A percentile compares a stretch with the other conserved stretches of the same genome.
phyloP scores from a whole-genome alignment of 2,113 vertebrate species.

The Charadrius vociferus region DNA sequence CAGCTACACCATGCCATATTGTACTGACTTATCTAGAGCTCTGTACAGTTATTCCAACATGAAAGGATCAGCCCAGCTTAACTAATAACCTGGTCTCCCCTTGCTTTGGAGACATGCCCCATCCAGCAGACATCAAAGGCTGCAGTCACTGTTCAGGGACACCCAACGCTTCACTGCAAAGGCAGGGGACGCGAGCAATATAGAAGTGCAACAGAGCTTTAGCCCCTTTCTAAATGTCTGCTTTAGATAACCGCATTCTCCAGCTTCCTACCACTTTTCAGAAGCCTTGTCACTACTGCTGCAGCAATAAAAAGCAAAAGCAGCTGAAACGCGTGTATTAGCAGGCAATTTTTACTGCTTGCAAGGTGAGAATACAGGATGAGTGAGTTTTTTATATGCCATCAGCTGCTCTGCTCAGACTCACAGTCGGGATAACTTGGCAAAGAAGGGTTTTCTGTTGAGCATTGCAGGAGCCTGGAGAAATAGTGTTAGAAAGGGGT shows the following conservation, averaged over 20 bases:
- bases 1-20: not conserved
- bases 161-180: not conserved
- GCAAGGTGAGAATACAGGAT: slow-evolving; percentile 19
- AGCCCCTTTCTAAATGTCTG: not conserved
- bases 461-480: not conserved
- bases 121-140: not conserved
- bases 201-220: not conserved
- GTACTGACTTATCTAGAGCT: not conserved
- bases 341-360: slow-evolving; percentile 41
- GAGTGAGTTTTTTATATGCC: not conserved
- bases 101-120: not conserved
- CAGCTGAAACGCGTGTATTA: slow-evolving; percentile 12
- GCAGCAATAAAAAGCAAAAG: not conserved
- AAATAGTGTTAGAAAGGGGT: not conserved
- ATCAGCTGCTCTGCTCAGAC: slow-evolving; percentile 24
- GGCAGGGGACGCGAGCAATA: not conserved
- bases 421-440: not conserved
- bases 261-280: not conserved
- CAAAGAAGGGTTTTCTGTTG: not conserved
- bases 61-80: not conserved
- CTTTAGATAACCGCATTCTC: not conserved
- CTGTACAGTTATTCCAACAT: not conserved
- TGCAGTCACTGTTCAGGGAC: not conserved
- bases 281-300: not conserved
- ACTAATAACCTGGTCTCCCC: not conserved